Base-by-base conservation (phyloP, 1,140 invertebrate genomes). In the Magallana angulata region DNA sequence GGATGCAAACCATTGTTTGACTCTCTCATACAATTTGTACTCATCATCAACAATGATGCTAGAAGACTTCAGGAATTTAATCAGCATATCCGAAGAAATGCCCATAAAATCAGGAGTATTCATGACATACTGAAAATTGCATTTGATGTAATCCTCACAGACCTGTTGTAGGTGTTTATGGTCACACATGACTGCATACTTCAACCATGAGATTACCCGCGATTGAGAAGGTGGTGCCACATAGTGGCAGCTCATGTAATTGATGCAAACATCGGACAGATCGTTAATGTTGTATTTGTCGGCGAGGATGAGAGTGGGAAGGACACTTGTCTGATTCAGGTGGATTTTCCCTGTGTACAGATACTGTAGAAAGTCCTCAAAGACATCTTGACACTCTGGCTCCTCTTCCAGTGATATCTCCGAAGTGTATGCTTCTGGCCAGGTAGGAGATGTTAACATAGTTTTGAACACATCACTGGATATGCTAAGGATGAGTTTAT, bases 381-480 rank as follows among this genome's bases (percentile, higher is more conserved):
- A 99, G 48, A 98, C 97, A 87, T 96, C 95, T 58, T 96, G 96
- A 94, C 98, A 98, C 86, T 97, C 96, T 5, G 97, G 96, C 30
- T 98, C 97, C 95, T 99, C 98, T 92, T 97, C 96, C 1, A 99
- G 95, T 58, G 97, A 96, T 87, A 99, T 97, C 30, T 96, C 96
- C 91, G 96, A 97, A 95, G 98, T 97, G 89, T 97, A 96, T 92
- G 97, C 98, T 94, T 99, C 98, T 84, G 96, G 97, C 98, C 98
- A 99, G 94, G 97, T 97, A 0, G 97, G 97, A 93, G 97, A 98
- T 97, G 98, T 98, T 62, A 99, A 95, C 98, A 99, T 99, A 7
- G 98, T 97, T 97, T 98, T 98, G 95, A 99, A 99, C 24, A 99
- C 98, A 96, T 99, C 98, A 95, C 98, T 98, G 88, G 97, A 98